Evolutionary conservation across 1,140 invertebrate species (phyloP).

Genomic region (Danaus plexippus): DNA sequence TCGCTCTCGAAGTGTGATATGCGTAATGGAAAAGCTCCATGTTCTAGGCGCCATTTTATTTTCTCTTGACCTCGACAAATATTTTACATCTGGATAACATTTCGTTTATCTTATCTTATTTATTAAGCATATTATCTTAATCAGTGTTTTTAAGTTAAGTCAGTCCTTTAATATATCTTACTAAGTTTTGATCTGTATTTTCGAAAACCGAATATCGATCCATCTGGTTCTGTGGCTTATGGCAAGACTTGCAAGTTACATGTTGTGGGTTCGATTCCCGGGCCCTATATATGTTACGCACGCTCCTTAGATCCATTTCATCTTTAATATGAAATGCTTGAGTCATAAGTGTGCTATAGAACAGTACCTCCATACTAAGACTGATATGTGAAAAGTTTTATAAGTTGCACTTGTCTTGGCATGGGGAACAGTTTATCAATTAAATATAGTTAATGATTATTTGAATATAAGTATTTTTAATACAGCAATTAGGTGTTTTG

Average conservation of each 20-base stretch:
- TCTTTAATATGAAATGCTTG: slow-evolving; percentile 63
- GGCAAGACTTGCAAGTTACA: too few species aligned
- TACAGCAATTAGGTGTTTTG: too few species aligned
- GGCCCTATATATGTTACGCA: slow-evolving; percentile 25
- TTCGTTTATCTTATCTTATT: too few species aligned
- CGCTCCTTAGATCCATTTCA: slow-evolving; percentile 70
- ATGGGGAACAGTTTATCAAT: slow-evolving; percentile 53
- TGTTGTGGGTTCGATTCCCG: too few species aligned
- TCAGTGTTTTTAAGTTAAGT: too few species aligned
- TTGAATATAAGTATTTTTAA: not conserved
- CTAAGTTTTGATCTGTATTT: too few species aligned
- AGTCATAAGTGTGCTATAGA: slow-evolving; percentile 66
- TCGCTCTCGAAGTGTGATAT: not conserved
- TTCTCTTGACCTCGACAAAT: slow-evolving; percentile 17
- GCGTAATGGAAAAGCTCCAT: slow-evolving; percentile 9
- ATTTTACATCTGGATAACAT: slow-evolving; percentile 7
- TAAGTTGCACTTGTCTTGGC: slow-evolving; percentile 46
- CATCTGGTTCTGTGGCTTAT: too few species aligned
- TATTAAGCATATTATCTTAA: too few species aligned
- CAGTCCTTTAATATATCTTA: too few species aligned
- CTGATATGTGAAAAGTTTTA: slow-evolving; percentile 44
- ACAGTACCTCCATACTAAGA: slow-evolving; percentile 57
- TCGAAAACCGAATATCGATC: too few species aligned
- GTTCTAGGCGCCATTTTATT: slow-evolving; percentile 34
- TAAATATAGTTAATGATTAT: not conserved